Conservation (phyloP, 1,140 invertebrate genomes). For the Macrostomum lignano region DNA sequence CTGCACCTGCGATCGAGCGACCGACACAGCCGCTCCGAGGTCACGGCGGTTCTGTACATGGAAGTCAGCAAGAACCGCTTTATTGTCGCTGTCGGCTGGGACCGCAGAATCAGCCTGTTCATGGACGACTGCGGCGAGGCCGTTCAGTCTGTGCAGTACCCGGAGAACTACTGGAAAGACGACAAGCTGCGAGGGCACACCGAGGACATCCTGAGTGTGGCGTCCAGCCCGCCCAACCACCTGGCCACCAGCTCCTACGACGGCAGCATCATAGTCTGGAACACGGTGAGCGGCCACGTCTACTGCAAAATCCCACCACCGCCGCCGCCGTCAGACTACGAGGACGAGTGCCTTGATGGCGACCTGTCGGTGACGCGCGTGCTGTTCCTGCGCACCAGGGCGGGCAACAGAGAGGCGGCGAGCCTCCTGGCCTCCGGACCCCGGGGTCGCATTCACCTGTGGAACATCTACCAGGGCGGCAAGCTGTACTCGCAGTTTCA, state of each 20-base stretch:
- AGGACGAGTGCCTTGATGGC: constrained; percentile 16
- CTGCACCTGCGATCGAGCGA: neutral
- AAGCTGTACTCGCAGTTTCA: constrained; percentile 11
- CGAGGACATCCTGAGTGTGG: constrained; percentile 22
- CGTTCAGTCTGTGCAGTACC: neutral
- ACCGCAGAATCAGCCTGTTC: constrained; percentile 25
- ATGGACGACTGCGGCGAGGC: constrained; percentile 11
- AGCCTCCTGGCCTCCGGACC: constrained; percentile 23
- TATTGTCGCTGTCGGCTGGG: constrained; percentile 26
- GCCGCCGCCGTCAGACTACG: constrained; percentile 7
- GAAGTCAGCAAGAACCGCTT: constrained; percentile 27
- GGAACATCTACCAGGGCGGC: constrained; percentile 25
- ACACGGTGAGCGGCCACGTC: constrained; percentile 28
- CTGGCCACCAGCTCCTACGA: constrained; percentile 25
- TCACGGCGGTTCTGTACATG: constrained; percentile 22
- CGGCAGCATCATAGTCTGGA: constrained; percentile 27
- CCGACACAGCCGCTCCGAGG: constrained; percentile 10
- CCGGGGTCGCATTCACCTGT: constrained; percentile 21
- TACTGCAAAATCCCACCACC: constrained; percentile 18
- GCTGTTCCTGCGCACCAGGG: constrained; percentile 16
- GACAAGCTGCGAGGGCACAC: constrained; percentile 20
- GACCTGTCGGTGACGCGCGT: constrained; percentile 20
- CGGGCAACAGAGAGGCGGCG: constrained; percentile 16
- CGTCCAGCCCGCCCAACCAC: constrained; percentile 20
- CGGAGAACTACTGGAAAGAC: neutral